phyloP scores from a whole-genome alignment of 1,140 invertebrate species.

The Eumaeus atala region DNA sequence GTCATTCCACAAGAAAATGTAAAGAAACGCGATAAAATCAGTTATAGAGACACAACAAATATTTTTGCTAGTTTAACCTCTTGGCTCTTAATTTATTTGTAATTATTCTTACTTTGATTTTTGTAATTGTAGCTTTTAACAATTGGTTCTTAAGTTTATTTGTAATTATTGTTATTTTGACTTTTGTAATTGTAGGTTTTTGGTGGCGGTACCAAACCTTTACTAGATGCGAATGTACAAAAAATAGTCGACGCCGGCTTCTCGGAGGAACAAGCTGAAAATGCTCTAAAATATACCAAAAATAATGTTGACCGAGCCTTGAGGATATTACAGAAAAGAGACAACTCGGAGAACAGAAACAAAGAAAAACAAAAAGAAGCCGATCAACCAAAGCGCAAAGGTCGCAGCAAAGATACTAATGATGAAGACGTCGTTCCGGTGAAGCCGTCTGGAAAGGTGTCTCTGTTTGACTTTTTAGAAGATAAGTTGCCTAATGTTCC shows the following conservation, averaged over 20 bases:
- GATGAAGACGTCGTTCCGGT: conserved; percentile 77
- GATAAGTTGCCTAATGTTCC: conserved; percentile 83
- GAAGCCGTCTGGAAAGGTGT: conserved; percentile 89
- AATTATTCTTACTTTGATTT: no score
- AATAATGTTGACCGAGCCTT: conserved; percentile 85
- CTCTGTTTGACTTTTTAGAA: conserved; percentile 90
- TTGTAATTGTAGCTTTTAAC: no score
- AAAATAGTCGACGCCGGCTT: conserved; percentile 88
- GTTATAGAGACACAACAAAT: no score
- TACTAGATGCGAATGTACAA: conserved; percentile 86
- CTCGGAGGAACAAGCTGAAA: conserved; percentile 83
- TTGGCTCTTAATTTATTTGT: no score
- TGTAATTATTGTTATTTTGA: conserved; percentile 5
- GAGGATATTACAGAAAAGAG: conserved; percentile 78
- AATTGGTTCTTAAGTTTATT: background rate
- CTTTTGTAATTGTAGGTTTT: conserved; percentile 71
- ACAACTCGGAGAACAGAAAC: conserved; percentile 60
- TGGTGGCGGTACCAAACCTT: conserved; percentile 80
- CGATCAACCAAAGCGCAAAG: conserved; percentile 68
- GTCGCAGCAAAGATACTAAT: conserved; percentile 67
- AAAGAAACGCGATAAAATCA: no score
- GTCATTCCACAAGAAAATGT: no score
- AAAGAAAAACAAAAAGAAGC: conserved; percentile 65
- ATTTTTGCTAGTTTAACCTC: no score
- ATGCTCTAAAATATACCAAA: conserved; percentile 80